phyloP scores from a whole-genome alignment of 2,797 vertebrate species.

The Sciurus vulgaris region DNA sequence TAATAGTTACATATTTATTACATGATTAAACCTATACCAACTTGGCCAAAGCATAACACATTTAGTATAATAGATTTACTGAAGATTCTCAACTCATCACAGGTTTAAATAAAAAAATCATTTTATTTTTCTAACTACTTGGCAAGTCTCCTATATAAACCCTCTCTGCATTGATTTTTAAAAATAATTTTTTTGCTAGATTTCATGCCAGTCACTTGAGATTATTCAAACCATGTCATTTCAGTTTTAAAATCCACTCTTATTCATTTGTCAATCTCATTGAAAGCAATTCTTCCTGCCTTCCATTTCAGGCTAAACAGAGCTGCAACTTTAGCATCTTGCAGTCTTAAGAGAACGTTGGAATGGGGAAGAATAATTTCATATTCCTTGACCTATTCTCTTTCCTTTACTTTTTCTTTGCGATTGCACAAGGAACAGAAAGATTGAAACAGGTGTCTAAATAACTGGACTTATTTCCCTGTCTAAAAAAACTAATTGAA shows the following conservation, averaged over 20 bases:
- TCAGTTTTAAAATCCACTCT: neutral
- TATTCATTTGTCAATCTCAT: neutral
- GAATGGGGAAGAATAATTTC: neutral
- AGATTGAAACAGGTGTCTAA: neutral
- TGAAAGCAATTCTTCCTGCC: neutral
- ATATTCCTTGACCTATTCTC: neutral
- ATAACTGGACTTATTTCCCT: neutral
- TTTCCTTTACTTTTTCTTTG: neutral
- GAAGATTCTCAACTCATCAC: neutral
- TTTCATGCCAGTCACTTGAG: neutral
- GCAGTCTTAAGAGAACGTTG: neutral
- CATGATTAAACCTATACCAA: neutral
- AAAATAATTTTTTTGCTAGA: neutral
- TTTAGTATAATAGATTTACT: neutral
- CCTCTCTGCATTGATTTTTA: neutral
- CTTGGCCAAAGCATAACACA: neutral
- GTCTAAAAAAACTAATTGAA: neutral
- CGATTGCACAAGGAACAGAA: neutral
- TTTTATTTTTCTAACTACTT: conserved; percentile 12
- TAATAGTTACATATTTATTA: neutral
- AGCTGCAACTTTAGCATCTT: neutral
- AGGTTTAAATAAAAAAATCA: neutral
- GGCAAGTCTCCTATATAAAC: neutral
- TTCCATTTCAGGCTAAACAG: neutral
- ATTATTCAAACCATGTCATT: neutral